These are phyloP conservation scores for Coturnix japonica DNA, from an alignment of 2,113 vertebrate species.

Conservation along the genomic window DNA sequence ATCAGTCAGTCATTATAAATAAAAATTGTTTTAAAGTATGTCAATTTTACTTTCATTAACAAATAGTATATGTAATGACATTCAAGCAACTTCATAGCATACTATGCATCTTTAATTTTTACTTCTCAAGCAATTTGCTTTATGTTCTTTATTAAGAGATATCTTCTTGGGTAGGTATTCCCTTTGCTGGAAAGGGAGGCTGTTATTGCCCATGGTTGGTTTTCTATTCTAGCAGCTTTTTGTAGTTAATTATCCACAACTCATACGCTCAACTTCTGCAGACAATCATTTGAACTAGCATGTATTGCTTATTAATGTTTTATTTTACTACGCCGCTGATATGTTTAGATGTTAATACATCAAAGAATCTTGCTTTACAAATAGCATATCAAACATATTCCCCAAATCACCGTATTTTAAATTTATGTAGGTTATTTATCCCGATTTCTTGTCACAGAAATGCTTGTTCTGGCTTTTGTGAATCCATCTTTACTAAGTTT, in stretches of 20 bases:
- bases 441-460: neutral
- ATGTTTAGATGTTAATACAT: neutral
- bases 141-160: neutral
- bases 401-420: neutral
- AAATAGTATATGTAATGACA: neutral
- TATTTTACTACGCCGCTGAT: neutral
- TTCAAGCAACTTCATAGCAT: neutral
- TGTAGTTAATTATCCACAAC: conserved; percentile 11
- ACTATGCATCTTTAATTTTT: neutral
- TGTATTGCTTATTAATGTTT: neutral
- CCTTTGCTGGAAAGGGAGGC: neutral
- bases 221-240: conserved; percentile 1
- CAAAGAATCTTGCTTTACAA: conserved; percentile 37
- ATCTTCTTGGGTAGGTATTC: neutral
- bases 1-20: neutral
- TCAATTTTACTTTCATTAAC: neutral
- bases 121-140: neutral
- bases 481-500: neutral
- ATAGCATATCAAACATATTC: neutral
- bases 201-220: neutral
- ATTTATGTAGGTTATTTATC: neutral
- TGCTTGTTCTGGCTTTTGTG: neutral
- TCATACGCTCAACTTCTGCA: neutral
- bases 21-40: neutral
- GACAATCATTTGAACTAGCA: neutral